phyloP scores from a whole-genome alignment of 2,113 vertebrate genomes.

The Peromyscus leucopus region DNA sequence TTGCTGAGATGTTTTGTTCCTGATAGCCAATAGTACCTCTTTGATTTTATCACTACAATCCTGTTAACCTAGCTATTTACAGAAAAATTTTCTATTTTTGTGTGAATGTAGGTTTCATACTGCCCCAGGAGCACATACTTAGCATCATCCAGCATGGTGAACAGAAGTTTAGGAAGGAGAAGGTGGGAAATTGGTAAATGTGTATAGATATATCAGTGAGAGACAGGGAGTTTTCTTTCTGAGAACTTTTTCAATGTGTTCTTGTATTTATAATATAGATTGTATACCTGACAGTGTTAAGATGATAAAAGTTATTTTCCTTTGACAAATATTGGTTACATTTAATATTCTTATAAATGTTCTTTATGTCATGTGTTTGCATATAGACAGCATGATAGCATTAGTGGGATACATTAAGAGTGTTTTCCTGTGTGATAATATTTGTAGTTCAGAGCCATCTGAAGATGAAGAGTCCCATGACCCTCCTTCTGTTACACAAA shows the following conservation, averaged over 20 bases:
- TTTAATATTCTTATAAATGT: slow-evolving; percentile 21
- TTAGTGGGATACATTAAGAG: slow-evolving; percentile 26
- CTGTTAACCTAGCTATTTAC: not conserved
- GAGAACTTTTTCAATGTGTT: not conserved
- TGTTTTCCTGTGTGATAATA: slow-evolving; percentile 42
- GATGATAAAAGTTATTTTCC: slow-evolving; percentile 3
- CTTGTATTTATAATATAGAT: not conserved
- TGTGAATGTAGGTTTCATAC: not conserved
- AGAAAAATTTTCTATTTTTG: not conserved
- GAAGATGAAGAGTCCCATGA: slow-evolving; percentile 83
- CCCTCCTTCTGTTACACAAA: not conserved
- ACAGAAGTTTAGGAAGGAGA: slow-evolving; percentile 9
- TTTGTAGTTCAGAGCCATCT: slow-evolving; percentile 85
- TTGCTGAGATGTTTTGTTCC: slow-evolving; percentile 25
- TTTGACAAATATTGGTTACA: not conserved
- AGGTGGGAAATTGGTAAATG: not conserved
- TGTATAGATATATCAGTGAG: not conserved
- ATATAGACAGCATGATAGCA: not conserved
- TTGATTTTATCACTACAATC: not conserved
- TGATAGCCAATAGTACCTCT: not conserved
- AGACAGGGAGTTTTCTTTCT: not conserved
- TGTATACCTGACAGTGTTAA: not conserved
- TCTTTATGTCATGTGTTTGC: not conserved
- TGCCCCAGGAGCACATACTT: not conserved
- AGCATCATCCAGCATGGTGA: not conserved